Percentiles rank a stretch among this genome's conserved stretches.
Evolutionary conservation across 2,888 invertebrate species (phyloP).

Genomic region (Patella depressa): DNA sequence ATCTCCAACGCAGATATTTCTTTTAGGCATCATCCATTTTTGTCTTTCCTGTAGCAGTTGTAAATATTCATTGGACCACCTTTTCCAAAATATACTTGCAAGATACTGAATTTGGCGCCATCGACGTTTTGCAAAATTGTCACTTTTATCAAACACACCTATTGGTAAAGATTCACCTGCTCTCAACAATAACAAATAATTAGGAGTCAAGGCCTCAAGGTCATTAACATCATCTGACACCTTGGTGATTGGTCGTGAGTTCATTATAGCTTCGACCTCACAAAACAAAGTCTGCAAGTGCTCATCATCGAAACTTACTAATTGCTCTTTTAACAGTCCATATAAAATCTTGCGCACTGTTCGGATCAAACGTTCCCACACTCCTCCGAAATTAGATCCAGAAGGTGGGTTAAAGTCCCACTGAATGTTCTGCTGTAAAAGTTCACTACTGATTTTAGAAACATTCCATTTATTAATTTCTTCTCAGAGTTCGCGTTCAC

Average conservation of each 20-base stretch:
- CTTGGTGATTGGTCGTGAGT: conserved; percentile 31
- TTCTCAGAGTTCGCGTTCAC: conserved; percentile 28
- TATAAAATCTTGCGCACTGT: conserved; percentile 27
- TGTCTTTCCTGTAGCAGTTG: conserved; percentile 26
- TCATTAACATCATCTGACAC: conserved; percentile 25
- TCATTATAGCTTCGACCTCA: conserved; percentile 35
- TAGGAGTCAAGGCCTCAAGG: conserved; percentile 32
- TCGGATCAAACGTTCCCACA: conserved; percentile 40
- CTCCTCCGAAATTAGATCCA: conserved; percentile 36
- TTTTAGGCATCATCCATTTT: conserved; percentile 20
- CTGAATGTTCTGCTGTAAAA: conserved; percentile 25
- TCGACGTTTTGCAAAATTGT: conserved; percentile 28
- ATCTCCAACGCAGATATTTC: conserved; percentile 6
- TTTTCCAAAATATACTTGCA: conserved; percentile 32
- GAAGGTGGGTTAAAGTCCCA: conserved; percentile 38
- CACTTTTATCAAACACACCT: conserved; percentile 31
- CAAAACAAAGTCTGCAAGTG: conserved; percentile 30
- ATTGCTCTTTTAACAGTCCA: conserved; percentile 25
- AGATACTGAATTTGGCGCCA: conserved; percentile 41
- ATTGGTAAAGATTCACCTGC: conserved; percentile 23
- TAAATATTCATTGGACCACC: conserved; percentile 30
- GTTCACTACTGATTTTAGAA: conserved; percentile 18
- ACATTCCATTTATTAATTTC: conserved; percentile 31
- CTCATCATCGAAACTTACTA: conserved; percentile 30
- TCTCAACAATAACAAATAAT: conserved; percentile 28